Base-by-base conservation (phyloP, 2,797 vertebrate genomes). In the Glossophaga mutica region DNA sequence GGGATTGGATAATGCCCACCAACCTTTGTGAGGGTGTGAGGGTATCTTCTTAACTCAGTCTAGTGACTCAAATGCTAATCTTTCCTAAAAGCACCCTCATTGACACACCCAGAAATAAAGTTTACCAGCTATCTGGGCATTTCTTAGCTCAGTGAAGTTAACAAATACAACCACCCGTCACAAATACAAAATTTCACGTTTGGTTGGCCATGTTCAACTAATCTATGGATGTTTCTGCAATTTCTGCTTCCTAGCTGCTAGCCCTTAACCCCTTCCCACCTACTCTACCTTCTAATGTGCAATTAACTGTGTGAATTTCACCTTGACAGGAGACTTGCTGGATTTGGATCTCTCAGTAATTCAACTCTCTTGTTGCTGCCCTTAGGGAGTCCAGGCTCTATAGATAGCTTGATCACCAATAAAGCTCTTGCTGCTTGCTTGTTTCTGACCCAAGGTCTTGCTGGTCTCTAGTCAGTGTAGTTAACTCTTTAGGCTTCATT, bases 271-370 rank as follows among this genome's bases (percentile, higher is more conserved):
- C 10, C 6, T 42, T 42, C 15, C 1, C 21, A 10, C 21, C 39
- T 29, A 26, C 19, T 0, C 3, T 16, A 5, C 15, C 0, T 37
- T 55, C 24, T 39, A 59, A 29, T 37, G 9, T 42, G 22, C 32
- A 78, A 10, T 9, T 50, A 32, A 29, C 15, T 68, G 14, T n/a
- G 7, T 59, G 11, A 73, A 14, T 82, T 55, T 87, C 48, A 1
- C 3, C n/a, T 59, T 84, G 9, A 79, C 8, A n/a, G 14, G 15
- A 44, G 24, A 74, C 22, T 81, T 65, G 5, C 7, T 74, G 42
- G 32, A 15, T 88, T 19, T 95, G 22, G 44, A 19, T 79, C 26
- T 84, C 19, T 32, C 29, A 55, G 34, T 18, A 48, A 87, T 77
- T 5, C 10, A 70, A 37, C 14, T n/a, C 22, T 87, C 24, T 26